Evolutionary conservation across 2,113 vertebrate species (phyloP), one percentile per base, ranked within the genome.

Genomic region (Gavia stellata): DNA sequence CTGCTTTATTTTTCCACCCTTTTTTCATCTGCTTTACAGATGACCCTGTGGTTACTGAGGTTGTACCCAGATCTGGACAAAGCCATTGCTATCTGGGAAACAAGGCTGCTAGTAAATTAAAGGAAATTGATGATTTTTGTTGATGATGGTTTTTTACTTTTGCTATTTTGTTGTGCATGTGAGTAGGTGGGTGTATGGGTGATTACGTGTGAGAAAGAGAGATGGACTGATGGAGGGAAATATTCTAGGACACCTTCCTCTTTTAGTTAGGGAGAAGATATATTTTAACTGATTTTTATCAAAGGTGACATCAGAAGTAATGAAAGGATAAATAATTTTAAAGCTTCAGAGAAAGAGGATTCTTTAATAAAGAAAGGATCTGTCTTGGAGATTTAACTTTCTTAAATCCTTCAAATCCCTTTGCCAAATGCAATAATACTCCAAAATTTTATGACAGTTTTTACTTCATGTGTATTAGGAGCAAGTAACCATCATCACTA

Each of bases 301-400:
- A 84, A 75, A 92, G 50, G 55, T 86, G 33, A 73, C 67, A 95
- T 79, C 36, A 83, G 42, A 88, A 86, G 49, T 81, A 92, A 90
- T 92, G 73, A 94, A 78, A 94, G 59, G 55, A 61, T 87, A 90
- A 88, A 94, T 81, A 86, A 73, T 94, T 81, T 88, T 86, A 89
- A 95, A 62, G 6, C 55, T 83, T 83, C 72, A 67, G 71, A 94
- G 55, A 85, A 72, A 42, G 59, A 94, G 38, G 29, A 71, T 80
- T n/a, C 34, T 94, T 90, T 93, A 94, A 94, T 92, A 89, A 93
- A 90, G 56, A 80, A 97, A 95, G 45, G 33, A 66, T 95, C 42
- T 96, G 20, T 81, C 38, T 71, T 66, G 70, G 36, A 91, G 86
- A 84, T 82, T 92, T 90, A 93, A 89, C 79, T 81, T 89, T 66